These are phyloP conservation scores for Pipistrellus pipistrellus DNA, from an alignment of 2,797 vertebrate genomes.

Conservation along the genomic window DNA sequence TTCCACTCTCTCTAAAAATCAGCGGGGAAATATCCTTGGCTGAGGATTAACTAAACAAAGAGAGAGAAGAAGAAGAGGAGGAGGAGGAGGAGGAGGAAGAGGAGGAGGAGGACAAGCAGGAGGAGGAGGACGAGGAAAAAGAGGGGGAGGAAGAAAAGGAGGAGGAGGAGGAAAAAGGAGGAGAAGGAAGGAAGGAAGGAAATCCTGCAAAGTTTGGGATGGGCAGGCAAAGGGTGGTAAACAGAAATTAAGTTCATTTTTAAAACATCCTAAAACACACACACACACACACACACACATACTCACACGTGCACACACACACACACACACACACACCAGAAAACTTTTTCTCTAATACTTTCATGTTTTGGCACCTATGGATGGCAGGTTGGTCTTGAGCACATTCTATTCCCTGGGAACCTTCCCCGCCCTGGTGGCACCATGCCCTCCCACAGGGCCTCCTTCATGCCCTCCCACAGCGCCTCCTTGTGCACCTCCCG, in stretches of 20 bases:
- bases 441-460: slow-evolving; percentile 89
- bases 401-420: slow-evolving; percentile 82
- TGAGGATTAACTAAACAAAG: too few species aligned
- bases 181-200: too few species aligned
- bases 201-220: slow-evolving; percentile 32
- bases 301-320: background rate
- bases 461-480: slow-evolving; percentile 88
- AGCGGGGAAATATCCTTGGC: too few species aligned
- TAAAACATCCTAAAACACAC: slow-evolving; percentile 79
- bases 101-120: too few species aligned
- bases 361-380: slow-evolving; percentile 88
- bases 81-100: accelerated
- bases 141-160: accelerated
- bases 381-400: slow-evolving; percentile 86
- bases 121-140: accelerated
- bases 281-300: background rate
- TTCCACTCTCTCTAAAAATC: too few species aligned
- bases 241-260: slow-evolving; percentile 90
- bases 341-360: slow-evolving; percentile 62
- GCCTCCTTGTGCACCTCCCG: slow-evolving; percentile 85
- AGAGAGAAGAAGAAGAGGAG: too few species aligned
- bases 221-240: slow-evolving; percentile 88
- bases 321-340: background rate
- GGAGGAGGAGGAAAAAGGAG: too few species aligned
- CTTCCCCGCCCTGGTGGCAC: slow-evolving; percentile 86